Conservation (phyloP, 2,888 invertebrate species). For the Drosophila neonasuta region DNA sequence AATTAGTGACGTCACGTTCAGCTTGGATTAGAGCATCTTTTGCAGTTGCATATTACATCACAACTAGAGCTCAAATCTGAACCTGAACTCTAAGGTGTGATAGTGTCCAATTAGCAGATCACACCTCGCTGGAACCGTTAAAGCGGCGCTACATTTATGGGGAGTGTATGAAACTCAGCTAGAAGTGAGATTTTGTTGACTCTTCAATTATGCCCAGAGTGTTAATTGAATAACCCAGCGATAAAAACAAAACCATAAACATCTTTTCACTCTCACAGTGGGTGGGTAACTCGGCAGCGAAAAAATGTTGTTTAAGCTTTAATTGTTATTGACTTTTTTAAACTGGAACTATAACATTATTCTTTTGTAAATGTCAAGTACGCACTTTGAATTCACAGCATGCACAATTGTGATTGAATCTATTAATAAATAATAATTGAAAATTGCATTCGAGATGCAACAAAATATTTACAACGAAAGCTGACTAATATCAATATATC, state of each 20-base stretch:
- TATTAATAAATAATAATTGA: slow-evolving; percentile 7
- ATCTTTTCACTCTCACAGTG: slow-evolving; percentile 21
- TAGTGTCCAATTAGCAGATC: slow-evolving; percentile 41
- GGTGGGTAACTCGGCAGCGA: slow-evolving; percentile 27
- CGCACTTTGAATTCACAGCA: slow-evolving; percentile 8
- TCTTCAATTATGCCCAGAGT: slow-evolving; percentile 49
- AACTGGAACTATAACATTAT: slow-evolving; percentile 25
- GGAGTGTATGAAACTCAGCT: slow-evolving; percentile 8
- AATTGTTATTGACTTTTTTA: slow-evolving; percentile 11
- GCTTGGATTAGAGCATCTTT: slow-evolving; percentile 6
- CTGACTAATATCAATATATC: neutral
- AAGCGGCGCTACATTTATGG: slow-evolving; percentile 44
- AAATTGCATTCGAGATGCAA: slow-evolving; percentile 3
- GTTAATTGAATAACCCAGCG: slow-evolving; percentile 53
- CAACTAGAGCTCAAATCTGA: slow-evolving; percentile 37
- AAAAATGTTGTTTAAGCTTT: slow-evolving; percentile 29
- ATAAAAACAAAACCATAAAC: slow-evolving; percentile 33
- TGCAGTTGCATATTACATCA: neutral
- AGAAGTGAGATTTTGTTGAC: slow-evolving; percentile 48
- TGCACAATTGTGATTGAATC: neutral
- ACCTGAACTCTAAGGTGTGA: slow-evolving; percentile 21
- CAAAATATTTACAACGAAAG: slow-evolving; percentile 14
- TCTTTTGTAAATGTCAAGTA: slow-evolving; percentile 26
- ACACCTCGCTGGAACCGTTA: slow-evolving; percentile 49
- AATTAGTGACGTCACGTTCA: slow-evolving; percentile 20